Percentiles rank a stretch among this genome's conserved stretches.
Evolutionary conservation across 2,797 vertebrate species (phyloP).

Genomic region (Enteromius treurensis): DNA sequence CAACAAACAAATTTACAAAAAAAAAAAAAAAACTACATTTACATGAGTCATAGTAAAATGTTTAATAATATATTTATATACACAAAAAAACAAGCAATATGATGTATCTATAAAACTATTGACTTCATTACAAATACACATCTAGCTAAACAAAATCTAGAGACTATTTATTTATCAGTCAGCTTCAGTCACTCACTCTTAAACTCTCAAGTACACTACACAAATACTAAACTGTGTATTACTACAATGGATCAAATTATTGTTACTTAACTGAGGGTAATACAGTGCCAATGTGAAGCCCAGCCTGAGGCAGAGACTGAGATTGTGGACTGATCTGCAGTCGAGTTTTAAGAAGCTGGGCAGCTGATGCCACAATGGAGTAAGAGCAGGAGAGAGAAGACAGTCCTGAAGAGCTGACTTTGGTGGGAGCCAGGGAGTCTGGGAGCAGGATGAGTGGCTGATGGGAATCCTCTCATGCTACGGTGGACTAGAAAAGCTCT

Average conservation of each 20-base stretch:
- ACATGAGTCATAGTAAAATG: neutral
- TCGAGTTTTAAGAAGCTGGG: slow-evolving; percentile 75
- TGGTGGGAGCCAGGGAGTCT: neutral
- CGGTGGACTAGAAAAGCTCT: neutral
- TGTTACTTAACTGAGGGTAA: slow-evolving; percentile 44
- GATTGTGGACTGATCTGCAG: slow-evolving; percentile 70
- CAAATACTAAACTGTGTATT: neutral
- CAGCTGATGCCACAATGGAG: slow-evolving; percentile 70
- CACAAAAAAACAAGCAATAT: slow-evolving; percentile 1
- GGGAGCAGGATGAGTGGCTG: neutral
- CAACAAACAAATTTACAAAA: neutral
- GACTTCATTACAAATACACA: neutral
- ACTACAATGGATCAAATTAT: neutral
- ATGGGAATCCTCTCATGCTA: neutral
- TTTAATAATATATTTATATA: slow-evolving; percentile 7
- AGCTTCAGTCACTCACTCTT: neutral
- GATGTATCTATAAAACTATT: neutral
- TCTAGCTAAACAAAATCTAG: neutral
- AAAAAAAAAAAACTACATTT: neutral
- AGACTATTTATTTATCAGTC: neutral
- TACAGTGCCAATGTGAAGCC: neutral
- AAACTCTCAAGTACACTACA: neutral
- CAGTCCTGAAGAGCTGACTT: slow-evolving; percentile 24
- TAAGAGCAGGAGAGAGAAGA: slow-evolving; percentile 42
- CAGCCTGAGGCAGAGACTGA: slow-evolving; percentile 55